Conservation (phyloP, 2,113 vertebrate species). For the Upupa epops region DNA sequence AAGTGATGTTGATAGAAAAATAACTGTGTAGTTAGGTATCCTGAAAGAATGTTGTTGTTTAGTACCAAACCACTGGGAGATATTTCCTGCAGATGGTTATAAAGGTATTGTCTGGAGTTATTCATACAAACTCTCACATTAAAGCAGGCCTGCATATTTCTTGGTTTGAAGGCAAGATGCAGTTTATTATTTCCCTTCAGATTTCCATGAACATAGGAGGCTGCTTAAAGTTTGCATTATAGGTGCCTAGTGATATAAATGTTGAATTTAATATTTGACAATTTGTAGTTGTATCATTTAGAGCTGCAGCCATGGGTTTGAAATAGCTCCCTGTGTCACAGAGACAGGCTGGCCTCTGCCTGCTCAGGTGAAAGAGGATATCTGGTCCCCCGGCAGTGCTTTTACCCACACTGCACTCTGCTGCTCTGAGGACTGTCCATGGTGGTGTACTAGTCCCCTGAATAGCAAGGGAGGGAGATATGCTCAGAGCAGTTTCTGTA, state of each 20-base stretch:
- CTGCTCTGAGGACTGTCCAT: not conserved
- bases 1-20: not conserved
- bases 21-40: not conserved
- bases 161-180: not conserved
- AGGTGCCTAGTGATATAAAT: not conserved
- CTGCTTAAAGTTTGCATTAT: not conserved
- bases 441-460: not conserved
- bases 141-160: not conserved
- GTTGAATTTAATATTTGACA: not conserved
- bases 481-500: not conserved
- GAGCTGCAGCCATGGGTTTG: not conserved
- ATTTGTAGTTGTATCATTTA: not conserved
- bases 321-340: not conserved
- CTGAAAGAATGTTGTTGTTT: not conserved
- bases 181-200: not conserved
- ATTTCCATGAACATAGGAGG: not conserved
- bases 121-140: not conserved
- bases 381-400: not conserved
- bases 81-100: not conserved
- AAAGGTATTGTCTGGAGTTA: not conserved
- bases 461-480: not conserved
- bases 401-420: rapidly evolving
- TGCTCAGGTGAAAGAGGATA: not conserved
- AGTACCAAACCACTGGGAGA: not conserved
- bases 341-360: not conserved